These are phyloP conservation scores for Cynopterus sphinx DNA, from an alignment of 2,797 vertebrate genomes.

Conservation along the genomic window DNA sequence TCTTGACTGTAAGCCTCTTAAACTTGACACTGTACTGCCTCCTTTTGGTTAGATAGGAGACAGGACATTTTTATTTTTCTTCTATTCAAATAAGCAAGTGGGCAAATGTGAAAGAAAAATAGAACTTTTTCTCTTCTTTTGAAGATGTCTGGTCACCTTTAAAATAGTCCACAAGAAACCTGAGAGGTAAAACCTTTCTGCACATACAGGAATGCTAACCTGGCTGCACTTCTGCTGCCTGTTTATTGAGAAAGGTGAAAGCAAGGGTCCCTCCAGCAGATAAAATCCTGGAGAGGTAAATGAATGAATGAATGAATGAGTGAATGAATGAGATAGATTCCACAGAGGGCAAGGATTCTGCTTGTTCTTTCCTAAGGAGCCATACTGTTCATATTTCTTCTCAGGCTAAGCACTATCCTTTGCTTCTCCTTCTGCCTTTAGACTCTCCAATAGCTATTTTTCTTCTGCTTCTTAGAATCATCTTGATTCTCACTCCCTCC, in stretches of 20 bases:
- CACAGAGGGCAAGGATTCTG: background rate
- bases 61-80: background rate
- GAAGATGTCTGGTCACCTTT: background rate
- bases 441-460: background rate
- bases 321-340: background rate
- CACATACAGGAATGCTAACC: fast-evolving
- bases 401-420: background rate
- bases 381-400: background rate
- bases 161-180: background rate
- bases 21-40: background rate
- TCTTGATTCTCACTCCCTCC: background rate
- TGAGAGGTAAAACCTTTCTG: background rate
- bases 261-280: fast-evolving
- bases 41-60: background rate
- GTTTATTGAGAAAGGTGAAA: background rate
- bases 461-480: background rate
- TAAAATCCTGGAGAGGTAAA: too few relatives aligned
- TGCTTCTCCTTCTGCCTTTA: background rate
- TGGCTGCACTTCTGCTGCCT: too few relatives aligned
- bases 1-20: background rate
- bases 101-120: background rate
- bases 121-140: background rate
- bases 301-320: too few relatives aligned
- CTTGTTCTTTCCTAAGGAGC: background rate
- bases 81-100: background rate